Evolutionary conservation across 2,113 vertebrate species (phyloP).

Genomic region (Nerophis ophidion): DNA sequence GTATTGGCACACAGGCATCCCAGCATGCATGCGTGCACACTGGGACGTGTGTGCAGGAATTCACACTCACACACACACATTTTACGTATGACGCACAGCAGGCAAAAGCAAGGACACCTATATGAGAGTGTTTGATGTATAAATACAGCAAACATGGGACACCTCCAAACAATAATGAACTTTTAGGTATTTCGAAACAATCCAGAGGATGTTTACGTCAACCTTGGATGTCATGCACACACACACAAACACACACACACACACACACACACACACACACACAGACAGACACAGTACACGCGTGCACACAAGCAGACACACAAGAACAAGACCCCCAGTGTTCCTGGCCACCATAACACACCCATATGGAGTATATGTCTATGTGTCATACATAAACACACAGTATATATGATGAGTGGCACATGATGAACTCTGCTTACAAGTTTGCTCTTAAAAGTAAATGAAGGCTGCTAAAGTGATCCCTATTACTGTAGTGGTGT

Average conservation of each 20-base stretch:
- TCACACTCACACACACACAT: conserved; percentile 14
- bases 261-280: too few species aligned
- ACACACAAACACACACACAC: conserved; percentile 14
- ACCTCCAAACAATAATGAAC: conserved; percentile 16
- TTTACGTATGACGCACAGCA: conserved; percentile 1
- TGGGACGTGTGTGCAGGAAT: conserved; percentile 24
- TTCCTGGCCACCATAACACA: too few species aligned
- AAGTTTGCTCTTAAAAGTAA: too few species aligned
- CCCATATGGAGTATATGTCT: too few species aligned
- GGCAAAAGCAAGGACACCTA: conserved; percentile 20
- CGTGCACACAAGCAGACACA: too few species aligned
- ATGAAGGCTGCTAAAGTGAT: too few species aligned
- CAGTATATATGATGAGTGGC: too few species aligned
- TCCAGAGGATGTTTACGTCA: conserved; percentile 32
- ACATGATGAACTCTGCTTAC: too few species aligned
- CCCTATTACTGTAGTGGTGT: too few species aligned
- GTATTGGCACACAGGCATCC: conserved; percentile 16
- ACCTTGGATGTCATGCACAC: conserved; percentile 12
- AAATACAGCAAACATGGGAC: conserved; percentile 22
- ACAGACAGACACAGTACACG: too few species aligned
- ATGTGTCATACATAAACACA: too few species aligned
- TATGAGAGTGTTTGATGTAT: conserved; percentile 26
- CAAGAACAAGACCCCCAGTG: too few species aligned
- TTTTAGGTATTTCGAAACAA: conserved; percentile 19
- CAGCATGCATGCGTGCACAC: conserved; percentile 19